Percentiles rank a stretch among this genome's conserved stretches.
Evolutionary conservation across 1,140 invertebrate species (phyloP).

Genomic region (Carposina sasakii): DNA sequence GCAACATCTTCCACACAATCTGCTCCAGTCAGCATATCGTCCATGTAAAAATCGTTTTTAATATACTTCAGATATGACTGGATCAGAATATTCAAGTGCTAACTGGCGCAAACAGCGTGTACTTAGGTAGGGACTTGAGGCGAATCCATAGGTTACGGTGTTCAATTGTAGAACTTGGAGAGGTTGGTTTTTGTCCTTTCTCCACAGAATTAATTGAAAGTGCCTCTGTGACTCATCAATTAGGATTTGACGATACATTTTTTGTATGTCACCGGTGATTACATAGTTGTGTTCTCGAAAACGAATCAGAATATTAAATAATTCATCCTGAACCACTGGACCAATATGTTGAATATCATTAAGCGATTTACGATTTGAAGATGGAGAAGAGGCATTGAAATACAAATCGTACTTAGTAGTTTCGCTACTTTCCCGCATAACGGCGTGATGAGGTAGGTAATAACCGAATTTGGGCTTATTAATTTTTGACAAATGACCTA

Average conservation of each 20-base stretch:
- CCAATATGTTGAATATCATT: slow-evolving; percentile 40
- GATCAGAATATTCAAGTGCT: slow-evolving; percentile 8
- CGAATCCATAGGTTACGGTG: slow-evolving; percentile 16
- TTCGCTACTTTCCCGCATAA: slow-evolving; percentile 27
- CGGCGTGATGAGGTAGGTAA: slow-evolving; percentile 37
- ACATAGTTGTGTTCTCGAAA: slow-evolving; percentile 27
- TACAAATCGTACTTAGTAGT: slow-evolving; percentile 35
- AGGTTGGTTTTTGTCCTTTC: not conserved
- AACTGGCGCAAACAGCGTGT: slow-evolving; percentile 14
- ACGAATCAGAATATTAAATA: slow-evolving; percentile 34
- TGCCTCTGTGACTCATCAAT: slow-evolving; percentile 19
- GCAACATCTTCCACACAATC: slow-evolving; percentile 33
- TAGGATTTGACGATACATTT: slow-evolving; percentile 37
- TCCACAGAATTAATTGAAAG: slow-evolving; percentile 27
- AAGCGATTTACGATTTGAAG: slow-evolving; percentile 31
- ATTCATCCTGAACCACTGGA: slow-evolving; percentile 42
- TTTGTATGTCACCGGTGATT: slow-evolving; percentile 25
- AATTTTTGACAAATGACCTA: slow-evolving; percentile 30
- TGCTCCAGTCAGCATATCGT: slow-evolving; percentile 51
- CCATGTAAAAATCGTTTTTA: slow-evolving; percentile 42
- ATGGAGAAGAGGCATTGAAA: slow-evolving; percentile 42
- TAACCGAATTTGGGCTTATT: not conserved
- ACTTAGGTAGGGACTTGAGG: slow-evolving; percentile 16
- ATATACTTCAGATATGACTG: slow-evolving; percentile 20
- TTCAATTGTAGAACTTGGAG: slow-evolving; percentile 12